Base-by-base conservation (phyloP, 2,113 vertebrate species). In the Crotophaga sulcirostris region DNA sequence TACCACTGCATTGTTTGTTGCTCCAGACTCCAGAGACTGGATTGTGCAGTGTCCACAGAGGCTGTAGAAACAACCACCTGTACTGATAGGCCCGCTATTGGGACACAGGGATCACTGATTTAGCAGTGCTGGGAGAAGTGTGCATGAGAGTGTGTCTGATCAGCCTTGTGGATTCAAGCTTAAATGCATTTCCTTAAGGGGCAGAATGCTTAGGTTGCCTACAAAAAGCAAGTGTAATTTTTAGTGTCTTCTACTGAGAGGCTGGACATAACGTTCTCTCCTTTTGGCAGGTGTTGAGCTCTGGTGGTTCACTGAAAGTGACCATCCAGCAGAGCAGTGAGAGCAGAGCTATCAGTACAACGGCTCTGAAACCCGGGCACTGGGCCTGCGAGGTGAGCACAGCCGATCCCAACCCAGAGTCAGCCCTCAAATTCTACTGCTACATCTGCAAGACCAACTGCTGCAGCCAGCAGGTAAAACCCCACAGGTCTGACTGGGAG, bases 301-400 rank as follows among this genome's bases (percentile, higher is more conserved):
- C 98, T 8, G 98, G 98, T 16, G 97, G 98, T 28, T 98, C 98
- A 17, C 98, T 99, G 93, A 99, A 99, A 97, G 99, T 99, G 81
- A 99, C 99, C 67, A 99, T 99, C 91, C 99, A 99, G 97, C 99
- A 98, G 93, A 98, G 98, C 97, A 99, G 98, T 2, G 98, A 99
- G 94, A 99, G 99, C 96, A 97, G 99, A 75, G 99, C 98, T 68
- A 99, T 99, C 44, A 98, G 98, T 97, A 99, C 98, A 3, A 97
- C 96, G 7, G 93, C 92, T 44, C 96, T 93, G 96, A 97, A 97
- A 42, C 94, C 98, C 6, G 94, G 86, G 40, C 95, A 95, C 74
- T 96, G 85, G 63, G 60, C 87, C 16, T 72, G 90, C 2, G 98
- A 97, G 20, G 78, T 92, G 91, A 56, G 66, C 31, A 40, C 95